Conservation (phyloP, 64 coral and sea anemone species). For the Pachyseris speciosa region DNA sequence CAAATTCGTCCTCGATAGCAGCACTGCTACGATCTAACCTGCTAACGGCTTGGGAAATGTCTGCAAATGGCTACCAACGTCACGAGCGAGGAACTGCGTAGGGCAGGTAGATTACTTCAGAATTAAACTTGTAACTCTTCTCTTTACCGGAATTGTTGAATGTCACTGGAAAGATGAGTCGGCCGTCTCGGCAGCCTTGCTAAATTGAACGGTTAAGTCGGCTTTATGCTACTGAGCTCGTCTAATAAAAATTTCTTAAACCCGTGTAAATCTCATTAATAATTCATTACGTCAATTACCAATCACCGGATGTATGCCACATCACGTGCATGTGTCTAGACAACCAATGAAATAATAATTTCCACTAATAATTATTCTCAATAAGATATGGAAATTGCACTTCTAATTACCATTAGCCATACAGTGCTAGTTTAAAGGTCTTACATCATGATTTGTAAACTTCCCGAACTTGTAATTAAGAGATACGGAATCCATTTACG, state of each 20-base stretch:
- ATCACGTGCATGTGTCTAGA: no score
- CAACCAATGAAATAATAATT: no score
- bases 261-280: no score
- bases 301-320: no score
- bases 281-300: no score
- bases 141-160: background rate
- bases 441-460: no score
- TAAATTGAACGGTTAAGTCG: background rate
- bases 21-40: background rate
- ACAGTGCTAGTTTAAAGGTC: no score
- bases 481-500: no score
- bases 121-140: background rate
- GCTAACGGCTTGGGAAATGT: background rate
- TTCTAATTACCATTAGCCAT: no score
- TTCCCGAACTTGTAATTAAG: no score
- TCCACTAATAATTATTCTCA: no score
- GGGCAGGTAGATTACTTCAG: background rate
- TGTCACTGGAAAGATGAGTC: background rate
- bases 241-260: background rate
- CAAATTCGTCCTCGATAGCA: background rate
- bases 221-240: background rate
- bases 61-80: slow-evolving; percentile 8
- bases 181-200: background rate
- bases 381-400: no score
- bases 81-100: background rate